Conservation (phyloP, 2,113 vertebrate genomes). For the Oophaga pumilio region DNA sequence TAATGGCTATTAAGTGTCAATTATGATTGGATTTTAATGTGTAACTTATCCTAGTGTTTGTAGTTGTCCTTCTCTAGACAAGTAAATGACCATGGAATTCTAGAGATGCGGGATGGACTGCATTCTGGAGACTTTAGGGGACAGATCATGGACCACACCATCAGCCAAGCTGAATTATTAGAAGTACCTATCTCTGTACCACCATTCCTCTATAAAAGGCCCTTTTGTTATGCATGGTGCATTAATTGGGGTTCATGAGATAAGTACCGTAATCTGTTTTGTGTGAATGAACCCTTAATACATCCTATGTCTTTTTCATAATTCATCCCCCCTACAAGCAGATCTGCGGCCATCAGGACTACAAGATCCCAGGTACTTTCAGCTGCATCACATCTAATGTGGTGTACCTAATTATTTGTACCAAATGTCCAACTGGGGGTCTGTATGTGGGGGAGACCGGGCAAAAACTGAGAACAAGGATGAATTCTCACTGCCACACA, state of each 20-base stretch:
- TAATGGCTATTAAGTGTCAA: background rate
- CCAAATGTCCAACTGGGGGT: too few species aligned
- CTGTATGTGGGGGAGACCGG: too few species aligned
- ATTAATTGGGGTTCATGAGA: background rate
- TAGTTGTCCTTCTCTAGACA: background rate
- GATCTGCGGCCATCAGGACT: too few species aligned
- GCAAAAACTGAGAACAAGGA: too few species aligned
- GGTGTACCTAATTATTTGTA: too few species aligned
- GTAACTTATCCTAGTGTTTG: background rate
- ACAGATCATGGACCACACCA: background rate
- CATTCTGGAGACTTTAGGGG: background rate
- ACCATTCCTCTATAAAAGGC: background rate
- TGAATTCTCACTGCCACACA: too few species aligned
- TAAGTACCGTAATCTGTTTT: too few species aligned
- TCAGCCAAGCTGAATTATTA: background rate
- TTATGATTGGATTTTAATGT: background rate
- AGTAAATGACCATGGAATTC: background rate
- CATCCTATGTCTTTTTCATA: too few species aligned
- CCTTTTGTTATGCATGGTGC: background rate
- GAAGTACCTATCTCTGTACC: background rate
- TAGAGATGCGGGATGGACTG: background rate
- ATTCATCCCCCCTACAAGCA: too few species aligned
- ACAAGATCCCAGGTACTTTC: too few species aligned
- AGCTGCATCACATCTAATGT: too few species aligned
- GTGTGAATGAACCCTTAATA: too few species aligned